Conservation (phyloP, 2,113 vertebrate genomes). For the Raja brachyura region DNA sequence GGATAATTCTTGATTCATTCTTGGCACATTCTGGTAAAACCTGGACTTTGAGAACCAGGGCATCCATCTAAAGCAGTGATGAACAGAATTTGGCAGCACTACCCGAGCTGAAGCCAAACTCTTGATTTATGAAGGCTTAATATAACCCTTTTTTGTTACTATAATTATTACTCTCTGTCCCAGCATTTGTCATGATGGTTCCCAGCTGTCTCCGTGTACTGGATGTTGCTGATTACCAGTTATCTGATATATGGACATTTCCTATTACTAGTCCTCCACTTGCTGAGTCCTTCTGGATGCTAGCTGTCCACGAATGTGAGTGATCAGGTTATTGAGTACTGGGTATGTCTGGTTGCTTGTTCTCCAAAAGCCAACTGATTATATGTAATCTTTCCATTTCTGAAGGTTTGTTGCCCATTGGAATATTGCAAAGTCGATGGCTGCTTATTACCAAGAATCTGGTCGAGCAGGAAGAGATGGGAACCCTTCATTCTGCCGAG, state of each 20-base stretch:
- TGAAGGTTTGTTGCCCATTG: conserved; percentile 91
- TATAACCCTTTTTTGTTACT: not conserved
- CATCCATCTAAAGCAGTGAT: too few species aligned
- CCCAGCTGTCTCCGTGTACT: not conserved
- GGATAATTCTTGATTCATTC: not conserved
- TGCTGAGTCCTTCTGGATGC: not conserved
- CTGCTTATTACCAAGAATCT: conserved; percentile 95
- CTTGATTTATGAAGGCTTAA: too few species aligned
- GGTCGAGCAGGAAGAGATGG: conserved; percentile 90
- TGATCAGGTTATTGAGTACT: not conserved
- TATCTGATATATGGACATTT: not conserved
- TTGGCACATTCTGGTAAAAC: not conserved
- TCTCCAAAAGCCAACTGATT: not conserved
- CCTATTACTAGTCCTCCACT: not conserved
- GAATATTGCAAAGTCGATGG: conserved; percentile 94
- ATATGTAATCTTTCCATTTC: not conserved
- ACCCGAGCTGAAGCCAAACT: too few species aligned
- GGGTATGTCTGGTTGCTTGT: not conserved
- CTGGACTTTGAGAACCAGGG: too few species aligned
- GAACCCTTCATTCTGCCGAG: conserved; percentile 78
- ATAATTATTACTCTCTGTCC: not conserved
- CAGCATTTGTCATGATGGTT: not conserved
- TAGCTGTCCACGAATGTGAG: not conserved
- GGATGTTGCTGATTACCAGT: not conserved
- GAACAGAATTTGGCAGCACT: too few species aligned